phyloP scores from a whole-genome alignment of 1,140 invertebrate genomes.

The Pogonus chalceus region DNA sequence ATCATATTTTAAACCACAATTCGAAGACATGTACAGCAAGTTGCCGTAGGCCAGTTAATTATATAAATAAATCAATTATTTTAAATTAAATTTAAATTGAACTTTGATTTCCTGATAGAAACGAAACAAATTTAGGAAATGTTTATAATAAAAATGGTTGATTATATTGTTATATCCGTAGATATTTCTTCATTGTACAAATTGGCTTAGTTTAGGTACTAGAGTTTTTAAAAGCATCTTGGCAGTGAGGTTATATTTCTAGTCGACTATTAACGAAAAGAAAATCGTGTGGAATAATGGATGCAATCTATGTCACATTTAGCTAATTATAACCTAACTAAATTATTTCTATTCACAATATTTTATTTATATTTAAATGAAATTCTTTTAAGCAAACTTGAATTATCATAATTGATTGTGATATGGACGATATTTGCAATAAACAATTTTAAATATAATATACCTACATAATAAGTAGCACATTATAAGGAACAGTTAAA shows the following conservation, averaged over 20 bases:
- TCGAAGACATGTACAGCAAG: slow-evolving; percentile 80
- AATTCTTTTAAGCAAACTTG: too few species aligned
- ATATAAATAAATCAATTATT: too few species aligned
- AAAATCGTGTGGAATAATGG: neutral
- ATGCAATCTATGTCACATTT: neutral
- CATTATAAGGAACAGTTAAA: neutral
- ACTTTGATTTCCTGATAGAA: neutral
- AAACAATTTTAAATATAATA: neutral
- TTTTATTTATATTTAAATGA: neutral
- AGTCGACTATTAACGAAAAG: neutral
- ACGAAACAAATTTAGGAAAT: neutral
- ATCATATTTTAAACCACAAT: slow-evolving; percentile 80
- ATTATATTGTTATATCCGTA: neutral
- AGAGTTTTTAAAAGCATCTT: neutral
- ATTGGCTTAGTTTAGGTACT: neutral
- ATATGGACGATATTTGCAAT: neutral
- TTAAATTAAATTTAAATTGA: neutral
- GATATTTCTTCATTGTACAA: neutral
- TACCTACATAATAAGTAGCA: neutral
- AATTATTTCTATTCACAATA: neutral
- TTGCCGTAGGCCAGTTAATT: slow-evolving; percentile 35
- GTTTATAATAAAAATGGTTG: neutral
- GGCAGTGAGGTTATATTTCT: neutral
- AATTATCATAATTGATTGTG: neutral
- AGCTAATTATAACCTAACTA: neutral